Evolutionary conservation across 2,113 vertebrate species (phyloP).

Genomic region (Malurus elegans): DNA sequence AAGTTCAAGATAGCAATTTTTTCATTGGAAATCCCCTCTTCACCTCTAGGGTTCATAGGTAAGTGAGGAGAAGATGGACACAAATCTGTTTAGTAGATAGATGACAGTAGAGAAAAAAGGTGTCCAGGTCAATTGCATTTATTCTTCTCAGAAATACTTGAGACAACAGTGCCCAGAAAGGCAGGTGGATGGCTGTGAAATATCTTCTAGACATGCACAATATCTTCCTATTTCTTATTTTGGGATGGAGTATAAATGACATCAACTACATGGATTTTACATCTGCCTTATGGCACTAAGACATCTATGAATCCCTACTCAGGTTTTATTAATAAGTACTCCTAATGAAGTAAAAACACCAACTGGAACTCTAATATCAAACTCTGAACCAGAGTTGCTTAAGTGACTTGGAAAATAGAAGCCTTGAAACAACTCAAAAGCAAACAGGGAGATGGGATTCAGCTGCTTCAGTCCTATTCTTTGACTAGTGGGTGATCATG

Average conservation of each 20-base stretch:
- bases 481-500: background rate
- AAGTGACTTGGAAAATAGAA: background rate
- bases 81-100: background rate
- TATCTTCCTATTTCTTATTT: background rate
- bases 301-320: background rate
- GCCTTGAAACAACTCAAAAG: background rate
- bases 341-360: background rate
- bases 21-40: background rate
- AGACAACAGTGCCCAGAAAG: background rate
- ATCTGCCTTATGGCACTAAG: background rate
- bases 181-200: background rate
- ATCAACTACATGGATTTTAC: background rate
- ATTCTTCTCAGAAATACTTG: background rate
- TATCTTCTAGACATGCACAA: background rate
- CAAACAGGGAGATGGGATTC: background rate
- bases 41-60: background rate
- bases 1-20: background rate
- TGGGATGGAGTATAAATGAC: background rate
- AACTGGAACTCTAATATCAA: background rate
- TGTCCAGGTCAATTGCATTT: background rate
- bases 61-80: background rate
- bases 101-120: background rate
- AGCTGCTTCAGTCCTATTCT: background rate
- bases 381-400: background rate
- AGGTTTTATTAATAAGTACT: background rate